Conservation (phyloP, 2,888 invertebrate species). For the Keiferia lycopersicella region DNA sequence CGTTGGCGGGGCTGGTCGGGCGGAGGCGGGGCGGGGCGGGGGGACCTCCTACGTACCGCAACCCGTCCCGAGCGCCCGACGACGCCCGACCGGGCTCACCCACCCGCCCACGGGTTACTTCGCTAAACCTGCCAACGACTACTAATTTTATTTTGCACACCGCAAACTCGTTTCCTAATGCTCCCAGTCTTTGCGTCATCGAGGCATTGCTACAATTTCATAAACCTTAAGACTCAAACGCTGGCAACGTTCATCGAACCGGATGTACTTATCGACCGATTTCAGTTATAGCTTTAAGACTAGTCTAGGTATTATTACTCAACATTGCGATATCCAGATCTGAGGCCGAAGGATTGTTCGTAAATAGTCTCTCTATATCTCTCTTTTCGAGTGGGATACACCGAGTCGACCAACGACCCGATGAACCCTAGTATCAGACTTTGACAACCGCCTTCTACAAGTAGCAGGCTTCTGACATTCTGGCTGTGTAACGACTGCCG, state of each 20-base stretch:
- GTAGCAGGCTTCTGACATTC: too few species aligned
- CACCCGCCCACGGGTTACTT: slow-evolving; percentile 62
- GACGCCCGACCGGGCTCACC: slow-evolving; percentile 35
- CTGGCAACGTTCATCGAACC: slow-evolving; percentile 3
- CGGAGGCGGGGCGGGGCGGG: slow-evolving; percentile 27
- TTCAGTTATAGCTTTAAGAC: slow-evolving; percentile 11
- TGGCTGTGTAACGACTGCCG: too few species aligned
- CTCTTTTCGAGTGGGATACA: too few species aligned
- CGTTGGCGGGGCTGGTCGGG: slow-evolving; percentile 9
- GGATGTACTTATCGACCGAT: slow-evolving; percentile 20
- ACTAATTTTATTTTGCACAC: slow-evolving; percentile 68
- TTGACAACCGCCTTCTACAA: too few species aligned
- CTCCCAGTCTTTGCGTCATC: slow-evolving; percentile 47
- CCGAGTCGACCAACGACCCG: too few species aligned
- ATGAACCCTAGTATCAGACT: too few species aligned
- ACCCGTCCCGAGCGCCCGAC: slow-evolving; percentile 31
- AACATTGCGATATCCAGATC: slow-evolving; percentile 13
- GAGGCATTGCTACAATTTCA: slow-evolving; percentile 30
- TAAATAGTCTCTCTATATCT: too few species aligned
- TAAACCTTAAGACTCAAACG: slow-evolving; percentile 25
- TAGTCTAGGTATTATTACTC: slow-evolving; percentile 14
- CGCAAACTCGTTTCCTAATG: slow-evolving; percentile 66
- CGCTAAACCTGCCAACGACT: slow-evolving; percentile 66
- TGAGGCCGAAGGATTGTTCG: slow-evolving; percentile 12
- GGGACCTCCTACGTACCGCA: slow-evolving; percentile 48